Base-by-base conservation (phyloP, 2,797 vertebrate genomes). In the Manis pentadactyla region DNA sequence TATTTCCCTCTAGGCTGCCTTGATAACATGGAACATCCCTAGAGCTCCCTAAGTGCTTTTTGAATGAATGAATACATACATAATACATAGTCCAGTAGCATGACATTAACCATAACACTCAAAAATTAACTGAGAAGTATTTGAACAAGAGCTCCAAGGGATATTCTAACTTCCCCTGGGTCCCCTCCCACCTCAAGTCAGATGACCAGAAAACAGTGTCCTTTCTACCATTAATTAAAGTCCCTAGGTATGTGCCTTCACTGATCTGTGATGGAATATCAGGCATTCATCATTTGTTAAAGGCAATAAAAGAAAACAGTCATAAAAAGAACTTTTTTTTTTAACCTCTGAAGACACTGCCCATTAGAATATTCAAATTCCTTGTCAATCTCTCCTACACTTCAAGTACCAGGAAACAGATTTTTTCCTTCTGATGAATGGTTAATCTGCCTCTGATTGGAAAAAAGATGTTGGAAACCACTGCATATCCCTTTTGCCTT, bases 311-410 rank as follows among this genome's bases (percentile, higher is more conserved):
- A 86, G 59, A 87, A 86, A 93, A 83, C 5, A 42, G 15, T 18
- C 39, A 75, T 21, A 49, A 10, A 57, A 95, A 96, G 39, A 53
- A 46, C 31, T 34, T 59, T 14, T 88, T 73, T 31, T 83, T 84
- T 68, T 57, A 75, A 81, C 4, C 57, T 78, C 94, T 29, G 14
- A 51, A 77, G 51, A 95, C 25, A 73, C 4, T 57, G n/a, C 1
- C 23, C 34, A 49, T 66, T 61, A 86, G 53, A 93, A 95, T 87
- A 91, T 77, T 94, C 78, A 94, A 84, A 94, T 71, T 91, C 77
- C 37, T 84, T 63, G 31, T n/a, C 81, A 89, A 64, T 61, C 46
- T 12, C 15, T 93, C 51, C 74, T 82, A 29, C 8, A 86, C 59
- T 79, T 95, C 78, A 96, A 15, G 86, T 57, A 11, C 42, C 11